These are phyloP conservation scores for Ormyrus rosae DNA, from an alignment of 2,888 invertebrate genomes.

Conservation along the genomic window DNA sequence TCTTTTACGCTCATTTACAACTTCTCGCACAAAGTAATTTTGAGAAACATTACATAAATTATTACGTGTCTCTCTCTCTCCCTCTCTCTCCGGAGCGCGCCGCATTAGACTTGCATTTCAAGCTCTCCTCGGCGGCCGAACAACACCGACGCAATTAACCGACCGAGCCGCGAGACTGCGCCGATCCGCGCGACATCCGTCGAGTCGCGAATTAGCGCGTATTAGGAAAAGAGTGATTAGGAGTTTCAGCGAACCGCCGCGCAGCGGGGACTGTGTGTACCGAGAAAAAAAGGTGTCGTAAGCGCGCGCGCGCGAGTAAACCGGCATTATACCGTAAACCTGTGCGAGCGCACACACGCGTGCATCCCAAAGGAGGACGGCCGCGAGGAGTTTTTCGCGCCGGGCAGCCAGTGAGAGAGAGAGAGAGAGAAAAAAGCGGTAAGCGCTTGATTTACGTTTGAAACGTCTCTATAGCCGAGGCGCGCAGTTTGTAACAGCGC, in stretches of 20 bases:
- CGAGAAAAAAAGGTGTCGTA: too few species aligned
- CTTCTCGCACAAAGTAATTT: neutral
- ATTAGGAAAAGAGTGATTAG: neutral
- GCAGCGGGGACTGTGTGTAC: too few species aligned
- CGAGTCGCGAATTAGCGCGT: neutral
- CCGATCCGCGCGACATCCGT: too few species aligned
- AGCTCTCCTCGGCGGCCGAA: too few species aligned
- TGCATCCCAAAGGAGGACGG: constrained; percentile 9
- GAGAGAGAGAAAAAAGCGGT: constrained; percentile 2
- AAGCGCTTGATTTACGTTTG: constrained; percentile 40
- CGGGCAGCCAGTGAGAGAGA: neutral
- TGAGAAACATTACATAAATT: neutral
- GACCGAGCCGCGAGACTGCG: too few species aligned
- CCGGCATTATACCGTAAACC: neutral
- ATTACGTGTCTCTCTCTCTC: too few species aligned
- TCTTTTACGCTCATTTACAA: too few species aligned
- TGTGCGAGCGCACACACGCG: neutral
- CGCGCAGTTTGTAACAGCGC: constrained; percentile 20
- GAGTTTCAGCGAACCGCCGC: neutral
- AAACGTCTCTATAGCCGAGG: constrained; percentile 10
- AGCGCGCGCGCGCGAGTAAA: too few species aligned
- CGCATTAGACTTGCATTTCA: too few species aligned
- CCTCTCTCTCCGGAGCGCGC: too few species aligned
- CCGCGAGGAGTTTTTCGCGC: neutral
- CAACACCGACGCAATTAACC: too few species aligned